phyloP scores from a whole-genome alignment of 2,113 vertebrate species.

The Nerophis ophidion region DNA sequence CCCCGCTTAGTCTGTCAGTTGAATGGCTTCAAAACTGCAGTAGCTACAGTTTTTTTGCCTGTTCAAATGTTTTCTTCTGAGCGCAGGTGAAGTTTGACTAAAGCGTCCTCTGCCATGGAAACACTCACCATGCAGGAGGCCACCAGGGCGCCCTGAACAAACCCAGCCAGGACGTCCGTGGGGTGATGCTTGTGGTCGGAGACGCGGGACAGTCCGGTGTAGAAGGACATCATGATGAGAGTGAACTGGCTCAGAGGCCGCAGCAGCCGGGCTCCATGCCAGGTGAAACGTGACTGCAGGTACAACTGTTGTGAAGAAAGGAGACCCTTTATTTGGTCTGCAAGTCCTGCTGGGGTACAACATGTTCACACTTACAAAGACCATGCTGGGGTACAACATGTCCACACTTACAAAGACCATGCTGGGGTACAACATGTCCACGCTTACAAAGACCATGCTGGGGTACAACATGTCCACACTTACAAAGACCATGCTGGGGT shows the following conservation, averaged over 20 bases:
- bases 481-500: too few relatives aligned
- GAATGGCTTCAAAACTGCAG: too few relatives aligned
- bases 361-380: too few relatives aligned
- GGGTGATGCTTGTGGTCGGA: slow-evolving; percentile 96
- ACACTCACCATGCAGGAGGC: slow-evolving; percentile 88
- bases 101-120: not conserved
- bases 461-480: too few relatives aligned
- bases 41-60: too few relatives aligned
- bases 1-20: too few relatives aligned
- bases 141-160: slow-evolving; percentile 88
- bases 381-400: too few relatives aligned
- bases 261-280: slow-evolving; percentile 88
- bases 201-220: slow-evolving; percentile 89
- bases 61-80: too few relatives aligned
- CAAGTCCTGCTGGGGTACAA: not conserved
- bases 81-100: too few relatives aligned
- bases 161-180: slow-evolving; percentile 87
- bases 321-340: not conserved
- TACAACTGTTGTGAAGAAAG: slow-evolving; percentile 77
- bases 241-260: slow-evolving; percentile 94
- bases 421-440: too few relatives aligned
- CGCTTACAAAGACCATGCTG: too few relatives aligned
- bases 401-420: too few relatives aligned
- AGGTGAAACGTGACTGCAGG: slow-evolving; percentile 92
- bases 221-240: slow-evolving; percentile 96